These are phyloP conservation scores for Geotrupes spiniger DNA, from an alignment of 2,888 invertebrate genomes.

Conservation along the genomic window DNA sequence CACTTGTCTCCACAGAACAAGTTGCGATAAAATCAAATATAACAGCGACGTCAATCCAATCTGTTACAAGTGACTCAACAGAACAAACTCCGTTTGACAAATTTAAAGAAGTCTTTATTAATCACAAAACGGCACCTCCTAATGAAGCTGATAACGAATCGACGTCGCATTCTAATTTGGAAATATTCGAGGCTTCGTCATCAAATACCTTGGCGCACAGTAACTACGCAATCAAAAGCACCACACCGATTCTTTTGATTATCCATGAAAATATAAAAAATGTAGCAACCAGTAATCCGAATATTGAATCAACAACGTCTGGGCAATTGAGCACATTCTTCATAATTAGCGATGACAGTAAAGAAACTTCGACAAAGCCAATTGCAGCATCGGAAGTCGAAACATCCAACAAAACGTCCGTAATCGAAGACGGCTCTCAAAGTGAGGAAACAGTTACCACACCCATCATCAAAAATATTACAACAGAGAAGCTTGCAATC, in stretches of 20 bases:
- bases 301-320: slow-evolving; percentile 10
- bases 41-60: background rate
- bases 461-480: too few species aligned
- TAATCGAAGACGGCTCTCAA: too few species aligned
- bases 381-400: too few species aligned
- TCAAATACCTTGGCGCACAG: background rate
- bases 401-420: too few species aligned
- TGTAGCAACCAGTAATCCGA: background rate
- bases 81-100: background rate
- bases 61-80: too few species aligned
- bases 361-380: too few species aligned
- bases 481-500: too few species aligned
- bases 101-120: background rate
- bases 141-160: background rate
- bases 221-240: slow-evolving; percentile 6
- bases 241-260: slow-evolving; percentile 17
- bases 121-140: background rate
- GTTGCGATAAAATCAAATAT: background rate
- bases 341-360: too few species aligned
- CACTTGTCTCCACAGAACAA: background rate
- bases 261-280: slow-evolving; percentile 14
- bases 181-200: slow-evolving; percentile 13
- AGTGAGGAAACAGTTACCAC: too few species aligned
- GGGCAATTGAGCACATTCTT: background rate
- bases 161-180: slow-evolving; percentile 1